Base-by-base conservation (phyloP, 1,140 invertebrate species). In the Camponotus pennsylvanicus region DNA sequence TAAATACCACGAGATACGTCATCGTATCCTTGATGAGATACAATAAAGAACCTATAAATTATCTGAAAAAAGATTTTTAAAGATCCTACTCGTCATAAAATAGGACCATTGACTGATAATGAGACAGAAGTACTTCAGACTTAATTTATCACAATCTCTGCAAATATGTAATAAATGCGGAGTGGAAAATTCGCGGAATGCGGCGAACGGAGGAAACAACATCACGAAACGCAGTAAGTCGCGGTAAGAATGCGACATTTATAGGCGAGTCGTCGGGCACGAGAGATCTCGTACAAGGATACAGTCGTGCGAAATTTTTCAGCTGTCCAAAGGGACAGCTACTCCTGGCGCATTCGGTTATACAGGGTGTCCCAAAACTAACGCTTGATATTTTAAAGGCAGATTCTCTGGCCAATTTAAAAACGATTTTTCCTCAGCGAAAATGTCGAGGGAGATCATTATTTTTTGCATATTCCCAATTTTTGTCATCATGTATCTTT, bases 241-340 rank as follows among this genome's bases (percentile, higher is more conserved):
- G 69, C 27, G 52, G 70, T 63, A n/a, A 27, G 42, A 69, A 76
- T 69, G 67, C 57, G 52, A 63, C 63, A 52, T 88, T 88, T 79
- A 86, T 78, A 61, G 57, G 57, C 55, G 49, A 61, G 37, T 15
- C 11, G 85, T 49, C 69, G 42, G 15, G 11, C 76, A 59, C 6
- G 42, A 57, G 32, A 18, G 52, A 86, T 86, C 69, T 71, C 76
- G 18, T 45, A 37, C 40, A 55, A n/a, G 27, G 55, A 83, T 83
- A 63, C 37, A 45, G 69, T 32, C 69, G 64, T 49, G 85, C 55
- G 63, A 88, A 87, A 87, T 75, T 86, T 67, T 82, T 75, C 52
- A 67, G 34, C 82, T 18, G 57, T 76, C 71, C 71, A 1, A 27
- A 27, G 1, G 32, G 49, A 42, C 59, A 52, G 52, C 73, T 77